Base-by-base conservation (phyloP, 2,888 invertebrate species). In the Pandemis cinnamomeana region DNA sequence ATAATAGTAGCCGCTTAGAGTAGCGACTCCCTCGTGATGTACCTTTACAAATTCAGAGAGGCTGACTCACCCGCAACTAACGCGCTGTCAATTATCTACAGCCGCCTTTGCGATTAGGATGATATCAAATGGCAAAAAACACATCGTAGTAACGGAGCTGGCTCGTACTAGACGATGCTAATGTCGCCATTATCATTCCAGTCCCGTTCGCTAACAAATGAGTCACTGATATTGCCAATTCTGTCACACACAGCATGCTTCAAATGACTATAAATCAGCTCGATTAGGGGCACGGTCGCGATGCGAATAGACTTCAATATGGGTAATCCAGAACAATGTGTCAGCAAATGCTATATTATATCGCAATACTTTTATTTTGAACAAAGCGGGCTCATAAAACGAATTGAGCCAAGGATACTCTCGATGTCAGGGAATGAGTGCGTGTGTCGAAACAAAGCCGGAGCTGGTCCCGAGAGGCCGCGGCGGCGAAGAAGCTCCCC, bases 151-250 rank as follows among this genome's bases (percentile, higher is more conserved):
- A 72, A 72, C 72, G 72, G 72, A 51, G 53, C 61, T 41, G 61
- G 61, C 62, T 60, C 60, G 67, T 58, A 58, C 64, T 58, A 64
- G 63, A 71, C 55, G 67, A 71, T 64, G 71, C 66, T 63, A 68
- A 72, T 72, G 72, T 69, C 46, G 68, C 63, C 72, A 64, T 72
- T 72, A 72, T 55, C 58, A 72, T 72, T 72, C 72, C 64, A 69
- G 55, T 62, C 8, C 51, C 63, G 72, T 42, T 42, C 20, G 44
- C 42, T 13, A 27, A 53, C 66, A 67, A 41, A 41, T 67, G 64
- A 41, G 15, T 72, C 69, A 72, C 68, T 69, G 64, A 64, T 72
- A 63, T 72, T 69, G 58, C 69, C 69, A 64, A 68, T 64, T 53
- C 72, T 13, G 72, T 72, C 72, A 60, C 63, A 69, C 36, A 8